Base-by-base conservation (phyloP, 2,888 invertebrate species). In the Cryptus viduatorius region DNA sequence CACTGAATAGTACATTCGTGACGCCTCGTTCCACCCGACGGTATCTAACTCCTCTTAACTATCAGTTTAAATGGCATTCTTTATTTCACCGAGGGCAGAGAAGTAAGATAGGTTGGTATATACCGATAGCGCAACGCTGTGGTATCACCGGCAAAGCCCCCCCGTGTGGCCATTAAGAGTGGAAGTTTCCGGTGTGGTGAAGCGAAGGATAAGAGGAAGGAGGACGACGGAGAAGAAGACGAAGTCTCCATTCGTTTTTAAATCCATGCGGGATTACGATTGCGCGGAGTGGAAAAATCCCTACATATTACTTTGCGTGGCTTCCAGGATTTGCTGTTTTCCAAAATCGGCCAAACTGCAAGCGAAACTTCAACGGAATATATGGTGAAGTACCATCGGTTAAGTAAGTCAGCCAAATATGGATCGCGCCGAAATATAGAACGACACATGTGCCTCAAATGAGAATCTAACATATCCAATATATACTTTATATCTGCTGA, bases 41-140 rank as follows among this genome's bases (percentile, higher is more conserved):
- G 83, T 88, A 82, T 86, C 87, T 88, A 90, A 90, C 89, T 88
- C 87, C 87, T 85, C 87, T 90, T 87, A 90, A 90, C 89, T 88
- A 85, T 90, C 91, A 86, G 84, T 83, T 88, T 88, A 89, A 90
- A 88, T 86, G 86, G 82, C 87, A 89, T 86, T 89, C 89, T 90
- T 89, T 87, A 87, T 88, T 89, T 78, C 80, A 81, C 37, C 73
- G 79, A 76, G 67, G 65, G 75, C 53, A 53, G 61, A 69, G 59
- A 81, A 64, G 65, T 59, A 50, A 61, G 19, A 76, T 72, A 59
- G 44, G 73, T 48, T 12, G 12, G 44, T 65, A 44, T 29, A 72
- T 42, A 75, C 59, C 46, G 64, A 19, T 29, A 76, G 19, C 56
- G 71, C 79, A 82, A 71, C 79, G 48, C 65, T 44, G 72, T 56